Conservation (phyloP, 2,113 vertebrate genomes). For the Pseudorectes ferrugineus region DNA sequence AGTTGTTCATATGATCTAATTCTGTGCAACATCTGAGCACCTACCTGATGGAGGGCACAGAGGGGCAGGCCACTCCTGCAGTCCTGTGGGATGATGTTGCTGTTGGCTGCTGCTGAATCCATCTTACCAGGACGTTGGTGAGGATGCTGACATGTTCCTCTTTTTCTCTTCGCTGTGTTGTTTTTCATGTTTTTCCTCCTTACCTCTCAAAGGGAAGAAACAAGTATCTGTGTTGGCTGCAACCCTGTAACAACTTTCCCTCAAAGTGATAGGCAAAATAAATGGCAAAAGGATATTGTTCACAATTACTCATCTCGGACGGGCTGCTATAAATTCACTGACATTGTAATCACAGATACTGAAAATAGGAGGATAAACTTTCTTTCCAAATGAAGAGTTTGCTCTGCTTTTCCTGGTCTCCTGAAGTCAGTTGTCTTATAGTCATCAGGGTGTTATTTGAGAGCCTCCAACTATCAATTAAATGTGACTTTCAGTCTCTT, state of each 20-base stretch:
- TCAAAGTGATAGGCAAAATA: constrained; percentile 3
- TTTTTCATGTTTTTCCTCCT: background rate
- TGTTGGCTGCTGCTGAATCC: background rate
- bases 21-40: background rate
- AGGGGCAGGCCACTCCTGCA: background rate
- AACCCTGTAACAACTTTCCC: background rate
- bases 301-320: background rate
- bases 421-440: background rate
- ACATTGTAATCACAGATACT: background rate
- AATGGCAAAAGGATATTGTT: constrained; percentile 15
- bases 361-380: constrained; percentile 18
- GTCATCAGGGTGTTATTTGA: background rate
- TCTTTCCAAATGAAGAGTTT: constrained; percentile 7
- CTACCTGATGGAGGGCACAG: background rate
- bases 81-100: background rate
- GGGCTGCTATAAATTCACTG: background rate
- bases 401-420: background rate
- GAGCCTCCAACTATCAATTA: background rate
- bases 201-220: background rate
- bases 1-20: background rate
- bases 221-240: background rate
- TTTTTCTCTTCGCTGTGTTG: background rate
- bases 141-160: background rate
- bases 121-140: background rate
- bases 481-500: background rate